Evolutionary conservation across 2,797 vertebrate genomes (phyloP).

Genomic region (Podarcis siculus): DNA sequence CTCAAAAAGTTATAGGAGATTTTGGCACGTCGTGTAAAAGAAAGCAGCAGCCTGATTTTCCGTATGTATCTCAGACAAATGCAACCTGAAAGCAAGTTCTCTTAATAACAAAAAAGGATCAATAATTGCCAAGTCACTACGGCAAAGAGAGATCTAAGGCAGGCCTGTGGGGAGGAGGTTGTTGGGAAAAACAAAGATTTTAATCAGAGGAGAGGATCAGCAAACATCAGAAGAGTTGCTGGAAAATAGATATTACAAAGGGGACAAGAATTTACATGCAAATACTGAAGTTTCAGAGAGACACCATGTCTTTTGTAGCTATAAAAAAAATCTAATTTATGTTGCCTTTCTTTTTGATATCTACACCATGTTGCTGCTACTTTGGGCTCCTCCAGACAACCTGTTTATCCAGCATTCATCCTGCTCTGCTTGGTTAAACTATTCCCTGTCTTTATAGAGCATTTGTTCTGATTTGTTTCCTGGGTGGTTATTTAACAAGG

Average conservation of each 20-base stretch:
- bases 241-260: slow-evolving; percentile 7
- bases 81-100: slow-evolving; percentile 4
- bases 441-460: too few relatives aligned
- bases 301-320: neutral
- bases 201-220: neutral
- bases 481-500: too few relatives aligned
- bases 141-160: neutral
- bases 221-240: slow-evolving; percentile 3
- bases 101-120: neutral
- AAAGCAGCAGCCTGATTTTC: neutral
- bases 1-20: neutral
- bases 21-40: neutral
- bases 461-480: too few relatives aligned
- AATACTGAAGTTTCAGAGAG: neutral
- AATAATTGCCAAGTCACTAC: neutral
- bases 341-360: neutral
- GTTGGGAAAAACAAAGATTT: neutral
- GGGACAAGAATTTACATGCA: neutral
- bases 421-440: too few relatives aligned
- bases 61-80: neutral
- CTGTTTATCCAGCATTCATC: too few relatives aligned
- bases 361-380: too few relatives aligned
- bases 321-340: neutral
- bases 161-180: neutral
- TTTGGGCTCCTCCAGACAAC: too few relatives aligned